Base-by-base conservation (phyloP, 2,113 vertebrate species). In the Natator depressus region DNA sequence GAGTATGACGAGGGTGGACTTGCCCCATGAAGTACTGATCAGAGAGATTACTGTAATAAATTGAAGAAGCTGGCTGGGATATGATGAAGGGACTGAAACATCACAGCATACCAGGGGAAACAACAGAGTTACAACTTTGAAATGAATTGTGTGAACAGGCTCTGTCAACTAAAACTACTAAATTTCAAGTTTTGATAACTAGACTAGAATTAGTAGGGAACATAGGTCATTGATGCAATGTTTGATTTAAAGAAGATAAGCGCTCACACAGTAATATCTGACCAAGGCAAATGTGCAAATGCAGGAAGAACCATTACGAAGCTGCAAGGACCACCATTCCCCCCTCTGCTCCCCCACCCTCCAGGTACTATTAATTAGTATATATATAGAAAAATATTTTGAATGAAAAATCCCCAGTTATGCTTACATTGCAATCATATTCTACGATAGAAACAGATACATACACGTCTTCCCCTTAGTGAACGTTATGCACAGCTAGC, bases 191-290 rank as follows among this genome's bases (percentile, higher is more conserved):
- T n/a, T 5, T 82, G 47, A 46, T 49, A 91, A 54, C 31, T 12
- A 76, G 51, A 25, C n/a, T 54, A 89, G n/a, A 93, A 51, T 35
- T 35, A 13, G 1, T 49, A 62, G 31, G 51, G 91, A 89, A 85
- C 86, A 84, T 0, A 0, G 22, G 10, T 20, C 17, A 42, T 3
- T 62, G 46, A 38, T 53, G 55, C 62, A 82, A 27, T 14, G 3
- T 0, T 16, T 0, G 76, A 86, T 4, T 2, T 27, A 29, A 46
- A 16, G 20, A 12, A n/a, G 42, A 27, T 72, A 80, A 22, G 51
- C 20, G 81, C 54, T 38, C 35, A 38, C n/a, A 72, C 16, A 72
- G 7, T n/a, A 35, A 47, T 55, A 89, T 17, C 82, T 65, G 72
- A 78, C 51, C 76, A 95, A 20, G 16, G 27, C 83, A 29, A 72